Evolutionary conservation across 2,113 vertebrate species (phyloP), one percentile per base, ranked within the genome.

Genomic region (Mionectes macconnelli): DNA sequence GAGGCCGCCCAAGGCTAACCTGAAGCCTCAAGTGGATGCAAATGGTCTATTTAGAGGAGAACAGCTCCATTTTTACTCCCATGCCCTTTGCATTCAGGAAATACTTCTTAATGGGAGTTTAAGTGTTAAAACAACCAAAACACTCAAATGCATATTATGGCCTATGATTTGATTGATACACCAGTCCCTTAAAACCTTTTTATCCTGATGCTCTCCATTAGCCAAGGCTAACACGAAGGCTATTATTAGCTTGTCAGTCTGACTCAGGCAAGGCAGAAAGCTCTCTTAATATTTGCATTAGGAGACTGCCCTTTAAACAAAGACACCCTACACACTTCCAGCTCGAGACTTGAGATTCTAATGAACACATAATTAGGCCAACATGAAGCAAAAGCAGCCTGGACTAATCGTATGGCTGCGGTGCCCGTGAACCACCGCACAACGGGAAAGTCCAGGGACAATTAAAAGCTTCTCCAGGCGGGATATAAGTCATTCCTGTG

Each of bases 331-430:
- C 80, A 72, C 79, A 72, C 91, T 95, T 92, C 94, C 96, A 96
- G 96, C 97, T 97, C 96, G 68, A 84, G 97, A 88, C 95, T 91
- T 93, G 92, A 35, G 94, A 97, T 96, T 96, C 96, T 97, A 97
- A 97, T 96, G 97, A 98, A 98, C 96, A 97, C 96, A 97, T 97
- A 98, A 98, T 97, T 97, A 97, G 96, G 95, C 87, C 90, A 95
- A 81, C 92, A 87, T 18, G 25, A 97, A 97, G 89, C 44, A 15
- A 94, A 95, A 96, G 86, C 94, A 97, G 96, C 90, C 86, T 93
- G 86, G 70, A 94, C 96, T 97, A 97, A 97, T 97, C 95, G 82
- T 23, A 64, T 16, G 88, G 77, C 96, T 87, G 93, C 31, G 84
- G 81, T 28, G 94, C 89, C 94, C 80, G 74, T 55, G 96, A 97